phyloP scores from a whole-genome alignment of 1,140 invertebrate genomes.

The Oscheius sp. region DNA sequence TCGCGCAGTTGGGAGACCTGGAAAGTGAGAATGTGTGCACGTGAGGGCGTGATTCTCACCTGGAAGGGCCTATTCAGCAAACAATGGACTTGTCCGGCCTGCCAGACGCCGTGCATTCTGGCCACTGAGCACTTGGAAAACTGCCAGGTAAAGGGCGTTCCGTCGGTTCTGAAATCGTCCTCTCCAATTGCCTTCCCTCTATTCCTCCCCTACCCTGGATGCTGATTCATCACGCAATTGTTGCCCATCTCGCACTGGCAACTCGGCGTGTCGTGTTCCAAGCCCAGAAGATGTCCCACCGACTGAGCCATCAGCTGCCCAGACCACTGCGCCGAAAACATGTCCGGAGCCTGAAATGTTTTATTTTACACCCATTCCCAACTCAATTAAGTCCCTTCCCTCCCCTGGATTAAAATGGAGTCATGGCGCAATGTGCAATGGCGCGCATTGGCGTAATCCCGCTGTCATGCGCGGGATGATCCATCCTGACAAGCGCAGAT shows the following conservation, averaged over 20 bases:
- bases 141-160: slow-evolving; percentile 53
- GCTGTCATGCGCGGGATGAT: background rate
- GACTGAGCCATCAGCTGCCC: slow-evolving; percentile 52
- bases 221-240: slow-evolving; percentile 54
- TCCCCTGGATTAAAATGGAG: background rate
- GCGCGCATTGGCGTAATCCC: background rate
- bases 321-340: slow-evolving; percentile 44
- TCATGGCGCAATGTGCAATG: background rate
- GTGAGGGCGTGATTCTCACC: slow-evolving; percentile 1
- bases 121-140: slow-evolving; percentile 58
- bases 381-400: background rate
- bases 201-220: slow-evolving; percentile 48
- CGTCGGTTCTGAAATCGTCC: slow-evolving; percentile 37
- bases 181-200: too few relatives aligned
- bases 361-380: background rate
- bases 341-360: slow-evolving; percentile 50
- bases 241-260: slow-evolving; percentile 47
- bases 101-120: slow-evolving; percentile 51
- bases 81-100: slow-evolving; percentile 55
- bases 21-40: background rate
- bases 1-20: slow-evolving; percentile 50
- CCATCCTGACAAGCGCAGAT: background rate
- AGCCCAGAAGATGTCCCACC: slow-evolving; percentile 55
- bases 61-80: slow-evolving; percentile 56
- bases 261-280: slow-evolving; percentile 55